Percentiles rank a stretch among this genome's conserved stretches.
Conservation (phyloP, 2,797 vertebrate genomes). For the Oreochromis mossambicus region DNA sequence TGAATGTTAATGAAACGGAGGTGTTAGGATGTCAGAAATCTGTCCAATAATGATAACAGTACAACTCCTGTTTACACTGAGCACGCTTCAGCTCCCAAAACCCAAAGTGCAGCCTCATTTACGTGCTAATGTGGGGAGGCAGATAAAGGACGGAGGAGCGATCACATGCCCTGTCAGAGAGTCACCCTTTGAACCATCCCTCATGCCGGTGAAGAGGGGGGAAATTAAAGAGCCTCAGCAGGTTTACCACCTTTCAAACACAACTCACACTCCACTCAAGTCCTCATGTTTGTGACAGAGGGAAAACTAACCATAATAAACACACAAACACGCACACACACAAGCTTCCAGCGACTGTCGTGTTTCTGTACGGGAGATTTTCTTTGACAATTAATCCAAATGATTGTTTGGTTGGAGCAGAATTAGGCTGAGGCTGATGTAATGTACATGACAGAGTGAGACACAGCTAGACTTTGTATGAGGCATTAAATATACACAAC, state of each 20-base stretch:
- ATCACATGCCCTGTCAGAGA: conserved; percentile 80
- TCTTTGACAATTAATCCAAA: conserved; percentile 50
- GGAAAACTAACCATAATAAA: conserved; percentile 51
- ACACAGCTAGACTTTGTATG: conserved; percentile 11
- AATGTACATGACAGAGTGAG: conserved; percentile 39
- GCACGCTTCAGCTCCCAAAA: conserved; percentile 73
- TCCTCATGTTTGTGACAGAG: conserved; percentile 63
- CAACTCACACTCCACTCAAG: conserved; percentile 67
- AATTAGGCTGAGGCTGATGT: conserved; percentile 48
- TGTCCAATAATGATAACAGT: conserved; percentile 81
- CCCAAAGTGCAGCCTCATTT: conserved; percentile 83
- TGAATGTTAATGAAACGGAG: conserved; percentile 77
- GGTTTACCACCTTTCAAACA: conserved; percentile 77
- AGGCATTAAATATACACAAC: not conserved
- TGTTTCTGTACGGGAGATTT: conserved; percentile 19
- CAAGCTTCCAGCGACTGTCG: conserved; percentile 11
- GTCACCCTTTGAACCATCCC: conserved; percentile 80
- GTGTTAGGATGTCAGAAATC: conserved; percentile 81
- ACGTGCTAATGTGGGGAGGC: conserved; percentile 81
- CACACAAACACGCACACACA: not conserved
- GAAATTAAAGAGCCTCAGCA: conserved; percentile 77
- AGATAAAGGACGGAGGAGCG: conserved; percentile 80
- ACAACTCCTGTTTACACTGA: conserved; percentile 77
- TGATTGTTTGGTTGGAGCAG: conserved; percentile 49
- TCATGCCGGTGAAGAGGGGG: conserved; percentile 70